Evolutionary conservation across 2,888 invertebrate genomes (phyloP), one percentile per base, ranked within the genome.

Genomic region (Eulithis testata): DNA sequence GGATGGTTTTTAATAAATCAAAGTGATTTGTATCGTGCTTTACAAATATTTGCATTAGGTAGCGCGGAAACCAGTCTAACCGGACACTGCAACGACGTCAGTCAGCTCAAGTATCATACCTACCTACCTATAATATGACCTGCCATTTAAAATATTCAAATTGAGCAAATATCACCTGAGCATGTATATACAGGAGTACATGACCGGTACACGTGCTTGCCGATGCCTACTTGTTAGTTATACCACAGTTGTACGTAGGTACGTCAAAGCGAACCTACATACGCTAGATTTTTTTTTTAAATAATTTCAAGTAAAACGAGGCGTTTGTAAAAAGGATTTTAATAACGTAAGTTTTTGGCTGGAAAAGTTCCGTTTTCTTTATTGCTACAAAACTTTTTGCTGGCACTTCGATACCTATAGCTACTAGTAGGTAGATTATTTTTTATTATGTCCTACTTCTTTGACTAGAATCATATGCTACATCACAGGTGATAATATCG

Each of bases 71-170:
- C 70, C 66, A 58, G 70, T 71, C n/a, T 31, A 66, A 68, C 68
- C 70, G 70, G 70, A 71, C 55, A 66, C 47, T n/a, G 58, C 45
- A 59, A 54, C 51, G 53, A 57, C 65, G 66, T 69, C 64, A 52
- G 11, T 49, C 44, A 49, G 31, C 54, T 53, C 53, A 12, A 54
- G 61, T 27, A 40, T 21, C 40, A 7, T 43, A 37, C 4, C n/a
- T 52, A 60, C 12, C n/a, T 45, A n/a, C 12, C 44, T 21, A 21
- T 40, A 11, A 11, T 11, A 11, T 56, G 37, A 9, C 8, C 37
- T 14, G 37, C 44, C 37, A 40, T 49, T 55, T 61, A 40, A 51
- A 51, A 40, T 60, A 60, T 47, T 53, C 4, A 54, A 45, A 54
- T 60, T 47, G 9, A 27, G 45, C 6, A 50, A 58, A 58, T 58